phyloP scores from a whole-genome alignment of 2,797 vertebrate genomes.

The Propithecus deckenii region DNA sequence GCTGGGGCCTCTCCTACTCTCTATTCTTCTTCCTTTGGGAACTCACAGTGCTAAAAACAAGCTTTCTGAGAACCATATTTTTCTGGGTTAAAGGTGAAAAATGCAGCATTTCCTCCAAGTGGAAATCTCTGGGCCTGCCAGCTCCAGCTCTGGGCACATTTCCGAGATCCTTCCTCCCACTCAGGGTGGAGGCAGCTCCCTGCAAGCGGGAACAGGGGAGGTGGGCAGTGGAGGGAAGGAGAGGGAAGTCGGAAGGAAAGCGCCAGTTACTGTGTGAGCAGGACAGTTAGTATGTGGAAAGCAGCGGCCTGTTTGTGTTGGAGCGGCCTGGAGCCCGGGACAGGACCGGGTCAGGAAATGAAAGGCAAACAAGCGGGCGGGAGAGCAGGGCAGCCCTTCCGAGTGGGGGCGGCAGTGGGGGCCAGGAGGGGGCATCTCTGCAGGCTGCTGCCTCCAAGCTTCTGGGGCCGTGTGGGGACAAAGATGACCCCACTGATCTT shows the following conservation, averaged over 20 bases:
- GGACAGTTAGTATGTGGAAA: background rate
- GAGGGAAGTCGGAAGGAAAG: constrained; percentile 23
- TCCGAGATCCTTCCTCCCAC: constrained; percentile 72
- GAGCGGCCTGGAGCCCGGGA: background rate
- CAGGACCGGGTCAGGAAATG: background rate
- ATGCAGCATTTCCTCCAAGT: constrained; percentile 79
- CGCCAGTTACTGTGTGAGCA: background rate
- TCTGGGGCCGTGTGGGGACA: background rate
- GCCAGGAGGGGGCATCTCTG: background rate
- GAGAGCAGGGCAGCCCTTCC: background rate
- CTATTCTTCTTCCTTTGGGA: constrained; percentile 63
- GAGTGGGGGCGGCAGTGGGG: background rate
- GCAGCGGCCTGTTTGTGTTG: constrained; percentile 57
- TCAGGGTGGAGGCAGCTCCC: constrained; percentile 34
- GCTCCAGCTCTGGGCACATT: constrained; percentile 49
- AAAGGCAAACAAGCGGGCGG: background rate
- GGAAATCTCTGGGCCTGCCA: constrained; percentile 65
- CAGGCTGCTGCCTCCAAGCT: background rate
- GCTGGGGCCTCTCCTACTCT: background rate
- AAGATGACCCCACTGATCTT: background rate
- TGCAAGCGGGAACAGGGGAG: background rate
- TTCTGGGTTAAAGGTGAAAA: constrained; percentile 81
- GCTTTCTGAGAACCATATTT: constrained; percentile 77
- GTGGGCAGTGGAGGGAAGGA: background rate
- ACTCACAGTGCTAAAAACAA: constrained; percentile 75